Percentiles rank a stretch among this genome's conserved stretches.
These are phyloP conservation scores for Sebastes minor DNA, from an alignment of 2,797 vertebrate genomes.

Conservation along the genomic window DNA sequence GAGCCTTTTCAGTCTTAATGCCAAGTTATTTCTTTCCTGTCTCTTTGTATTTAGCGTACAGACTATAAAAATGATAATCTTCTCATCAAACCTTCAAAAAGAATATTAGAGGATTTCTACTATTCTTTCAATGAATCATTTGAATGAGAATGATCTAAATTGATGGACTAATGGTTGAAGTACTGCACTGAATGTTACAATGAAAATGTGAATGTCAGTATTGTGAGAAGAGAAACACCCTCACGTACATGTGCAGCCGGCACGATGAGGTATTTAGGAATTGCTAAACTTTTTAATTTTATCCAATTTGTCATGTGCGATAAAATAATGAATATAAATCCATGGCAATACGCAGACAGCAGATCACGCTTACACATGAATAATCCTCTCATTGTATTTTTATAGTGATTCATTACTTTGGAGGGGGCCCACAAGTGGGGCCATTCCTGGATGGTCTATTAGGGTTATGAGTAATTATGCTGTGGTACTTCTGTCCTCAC, in stretches of 20 bases:
- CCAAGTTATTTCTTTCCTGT: background rate
- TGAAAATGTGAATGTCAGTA: background rate
- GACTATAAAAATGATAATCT: background rate
- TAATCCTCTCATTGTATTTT: slow-evolving; percentile 41
- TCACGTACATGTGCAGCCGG: background rate
- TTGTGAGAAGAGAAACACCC: background rate
- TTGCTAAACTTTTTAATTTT: slow-evolving; percentile 27
- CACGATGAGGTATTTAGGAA: slow-evolving; percentile 3
- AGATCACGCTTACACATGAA: slow-evolving; percentile 52
- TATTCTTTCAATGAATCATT: background rate
- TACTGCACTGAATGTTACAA: background rate
- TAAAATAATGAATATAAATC: slow-evolving; percentile 55
- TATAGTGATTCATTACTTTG: slow-evolving; percentile 55
- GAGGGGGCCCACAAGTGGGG: slow-evolving; percentile 1
- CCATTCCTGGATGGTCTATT: slow-evolving; percentile 45
- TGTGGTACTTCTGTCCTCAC: slow-evolving; percentile 23
- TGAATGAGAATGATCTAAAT: background rate
- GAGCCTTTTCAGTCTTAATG: background rate
- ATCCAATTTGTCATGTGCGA: slow-evolving; percentile 29
- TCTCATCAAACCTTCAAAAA: background rate
- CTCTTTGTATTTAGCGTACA: background rate
- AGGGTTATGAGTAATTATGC: slow-evolving; percentile 49
- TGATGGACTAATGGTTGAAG: background rate
- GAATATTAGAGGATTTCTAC: background rate
- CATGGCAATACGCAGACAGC: slow-evolving; percentile 10